These are phyloP conservation scores for Lepus americanus DNA, from an alignment of 2,113 vertebrate genomes.

Conservation along the genomic window DNA sequence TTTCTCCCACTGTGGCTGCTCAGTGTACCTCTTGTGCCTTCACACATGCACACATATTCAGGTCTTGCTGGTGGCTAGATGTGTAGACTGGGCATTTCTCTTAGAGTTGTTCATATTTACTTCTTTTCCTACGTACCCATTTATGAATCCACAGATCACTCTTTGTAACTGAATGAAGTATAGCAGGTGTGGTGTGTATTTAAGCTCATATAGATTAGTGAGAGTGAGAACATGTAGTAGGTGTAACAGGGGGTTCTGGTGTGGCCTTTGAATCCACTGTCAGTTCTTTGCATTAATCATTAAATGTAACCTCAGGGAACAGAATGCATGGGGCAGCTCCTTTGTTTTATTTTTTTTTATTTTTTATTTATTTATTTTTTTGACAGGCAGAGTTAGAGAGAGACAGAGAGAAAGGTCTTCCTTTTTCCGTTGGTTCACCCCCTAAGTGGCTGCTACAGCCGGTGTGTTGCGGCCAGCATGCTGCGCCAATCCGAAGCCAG, in stretches of 20 bases:
- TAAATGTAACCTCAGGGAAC: background rate
- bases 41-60: fast-evolving
- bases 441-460: too few species aligned
- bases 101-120: background rate
- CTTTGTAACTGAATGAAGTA: background rate
- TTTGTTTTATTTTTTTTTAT: background rate
- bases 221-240: background rate
- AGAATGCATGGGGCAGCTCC: background rate
- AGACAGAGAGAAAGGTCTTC: too few species aligned
- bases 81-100: background rate
- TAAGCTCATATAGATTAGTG: background rate
- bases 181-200: background rate
- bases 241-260: background rate
- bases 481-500: too few species aligned
- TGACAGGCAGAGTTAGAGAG: too few species aligned
- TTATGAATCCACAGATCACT: background rate
- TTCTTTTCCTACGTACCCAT: background rate
- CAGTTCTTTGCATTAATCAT: background rate
- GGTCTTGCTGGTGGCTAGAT: background rate
- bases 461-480: too few species aligned
- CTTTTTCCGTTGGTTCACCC: too few species aligned
- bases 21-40: background rate
- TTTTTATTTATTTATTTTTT: too few species aligned
- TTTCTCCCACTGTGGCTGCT: background rate
- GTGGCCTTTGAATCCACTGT: background rate